Percentiles rank a stretch among this genome's conserved stretches.
These are phyloP conservation scores for Hippasteria phrygiana DNA, from an alignment of 53 echinoderm and acorn worm species.

Conservation along the genomic window DNA sequence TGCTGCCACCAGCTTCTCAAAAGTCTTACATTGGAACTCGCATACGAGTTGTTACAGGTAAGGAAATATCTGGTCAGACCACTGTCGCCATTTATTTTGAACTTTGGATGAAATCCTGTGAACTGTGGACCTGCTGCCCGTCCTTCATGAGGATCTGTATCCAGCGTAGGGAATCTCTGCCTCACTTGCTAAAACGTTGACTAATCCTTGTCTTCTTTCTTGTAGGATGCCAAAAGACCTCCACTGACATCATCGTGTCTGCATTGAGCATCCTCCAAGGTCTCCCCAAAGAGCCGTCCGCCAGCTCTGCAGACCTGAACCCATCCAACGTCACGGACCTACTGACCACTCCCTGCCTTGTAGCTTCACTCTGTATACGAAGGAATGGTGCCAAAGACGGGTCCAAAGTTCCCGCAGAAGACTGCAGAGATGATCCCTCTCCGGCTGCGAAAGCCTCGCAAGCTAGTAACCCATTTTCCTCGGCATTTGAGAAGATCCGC, in stretches of 20 bases:
- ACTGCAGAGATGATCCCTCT: constrained; percentile 32
- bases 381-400: background rate
- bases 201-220: background rate
- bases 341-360: constrained; percentile 66
- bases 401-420: background rate
- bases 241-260: constrained; percentile 73
- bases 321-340: constrained; percentile 32
- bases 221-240: constrained; percentile 35
- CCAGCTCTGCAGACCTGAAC: constrained; percentile 34
- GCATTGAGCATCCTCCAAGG: constrained; percentile 73
- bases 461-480: constrained; percentile 18
- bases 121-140: too few relatives aligned
- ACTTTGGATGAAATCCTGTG: too few relatives aligned
- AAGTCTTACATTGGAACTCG: too few relatives aligned
- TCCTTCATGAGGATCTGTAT: too few relatives aligned
- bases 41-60: too few relatives aligned
- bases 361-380: constrained; percentile 78
- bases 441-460: background rate
- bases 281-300: constrained; percentile 29
- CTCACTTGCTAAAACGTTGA: too few relatives aligned
- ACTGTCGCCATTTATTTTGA: too few relatives aligned
- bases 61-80: too few relatives aligned
- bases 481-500: constrained; percentile 46
- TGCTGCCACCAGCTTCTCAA: too few relatives aligned
- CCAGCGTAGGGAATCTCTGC: too few relatives aligned